Base-by-base conservation (phyloP, 2,888 invertebrate genomes). In the Cosmia trapezina region DNA sequence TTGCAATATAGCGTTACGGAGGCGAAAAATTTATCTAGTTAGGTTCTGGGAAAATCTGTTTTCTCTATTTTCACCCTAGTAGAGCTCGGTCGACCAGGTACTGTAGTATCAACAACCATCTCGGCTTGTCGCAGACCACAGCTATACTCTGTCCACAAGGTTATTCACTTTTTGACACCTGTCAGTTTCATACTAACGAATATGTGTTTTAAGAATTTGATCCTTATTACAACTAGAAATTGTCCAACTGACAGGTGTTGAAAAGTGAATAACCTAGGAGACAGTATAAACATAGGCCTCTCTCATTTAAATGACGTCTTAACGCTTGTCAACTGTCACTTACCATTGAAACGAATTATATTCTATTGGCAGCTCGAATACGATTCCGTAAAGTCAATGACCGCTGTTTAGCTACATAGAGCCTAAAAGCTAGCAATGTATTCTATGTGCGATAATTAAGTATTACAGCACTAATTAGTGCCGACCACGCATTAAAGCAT, bases 391-490 rank as follows among this genome's bases (percentile, higher is more conserved):
- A 57, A 41, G 57, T 62, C 80, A 77, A 80, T 43, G 66, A 65
- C 45, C 56, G 14, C 47, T 8, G 12, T n/a, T 80, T 28, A 54
- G 57, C 22, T 12, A 14, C 11, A 79, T 22, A 47, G 14, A 43
- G 6, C 28, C 47, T 56, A 43, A 80, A 47, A 57, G 22, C 70
- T 53, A 47, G 14, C n/a, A 56, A 37, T 51, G 12, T 70, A 54
- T 69, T 69, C 17, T 60, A 61, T 56, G 47, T 49, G 64, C 49
- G 43, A 49, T 62, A 70, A 76, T 57, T 69, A 28, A 28, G 28
- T 28, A 65, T 65, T 65, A 59, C 47, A n/a, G n/a, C 62, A 57
- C 56, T 76, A 66, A 81, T 81, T 76, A 70, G 61, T 70, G 81
- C 70, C 14, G 14, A 76, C 70, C 17, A 49, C 53, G 47, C 53